Evolutionary conservation across 2,888 invertebrate genomes (phyloP).

Genomic region (Phymatocera aterrima): DNA sequence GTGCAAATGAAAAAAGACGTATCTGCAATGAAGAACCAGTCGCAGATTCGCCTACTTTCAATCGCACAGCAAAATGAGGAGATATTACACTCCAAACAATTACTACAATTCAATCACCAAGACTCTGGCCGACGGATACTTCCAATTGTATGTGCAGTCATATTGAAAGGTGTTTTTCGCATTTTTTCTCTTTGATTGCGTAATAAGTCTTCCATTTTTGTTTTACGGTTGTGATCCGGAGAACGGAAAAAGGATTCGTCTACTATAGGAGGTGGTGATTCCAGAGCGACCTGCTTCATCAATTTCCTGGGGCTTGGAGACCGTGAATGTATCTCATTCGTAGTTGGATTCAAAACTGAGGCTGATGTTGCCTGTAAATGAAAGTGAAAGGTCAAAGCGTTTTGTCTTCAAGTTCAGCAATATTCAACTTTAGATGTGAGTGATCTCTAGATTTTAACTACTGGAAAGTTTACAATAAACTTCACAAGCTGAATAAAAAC

Average conservation of each 20-base stretch:
- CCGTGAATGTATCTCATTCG: slow-evolving; percentile 69
- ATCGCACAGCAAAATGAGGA: not conserved
- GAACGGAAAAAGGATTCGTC: slow-evolving; percentile 64
- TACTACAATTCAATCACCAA: slow-evolving; percentile 58
- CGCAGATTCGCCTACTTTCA: too few species aligned
- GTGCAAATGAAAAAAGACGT: not conserved
- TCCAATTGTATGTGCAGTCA: slow-evolving; percentile 76
- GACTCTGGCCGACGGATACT: slow-evolving; percentile 70
- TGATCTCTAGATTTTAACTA: not conserved
- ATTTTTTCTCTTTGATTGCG: slow-evolving; percentile 77
- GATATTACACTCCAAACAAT: not conserved
- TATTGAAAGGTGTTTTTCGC: slow-evolving; percentile 72
- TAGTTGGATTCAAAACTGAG: slow-evolving; percentile 55
- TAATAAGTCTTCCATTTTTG: slow-evolving; percentile 65
- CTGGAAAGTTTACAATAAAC: not conserved
- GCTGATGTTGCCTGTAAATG: slow-evolving; percentile 58
- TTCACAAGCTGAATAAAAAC: not conserved
- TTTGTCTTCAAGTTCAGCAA: not conserved
- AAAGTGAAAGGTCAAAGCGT: not conserved
- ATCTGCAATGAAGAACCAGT: not conserved
- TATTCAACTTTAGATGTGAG: too few species aligned
- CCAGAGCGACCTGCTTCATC: slow-evolving; percentile 84
- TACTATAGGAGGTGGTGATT: slow-evolving; percentile 79
- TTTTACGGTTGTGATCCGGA: slow-evolving; percentile 64
- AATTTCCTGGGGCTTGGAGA: slow-evolving; percentile 81